phyloP scores from a whole-genome alignment of 2,797 vertebrate genomes.

The Novumbra hubbsi region DNA sequence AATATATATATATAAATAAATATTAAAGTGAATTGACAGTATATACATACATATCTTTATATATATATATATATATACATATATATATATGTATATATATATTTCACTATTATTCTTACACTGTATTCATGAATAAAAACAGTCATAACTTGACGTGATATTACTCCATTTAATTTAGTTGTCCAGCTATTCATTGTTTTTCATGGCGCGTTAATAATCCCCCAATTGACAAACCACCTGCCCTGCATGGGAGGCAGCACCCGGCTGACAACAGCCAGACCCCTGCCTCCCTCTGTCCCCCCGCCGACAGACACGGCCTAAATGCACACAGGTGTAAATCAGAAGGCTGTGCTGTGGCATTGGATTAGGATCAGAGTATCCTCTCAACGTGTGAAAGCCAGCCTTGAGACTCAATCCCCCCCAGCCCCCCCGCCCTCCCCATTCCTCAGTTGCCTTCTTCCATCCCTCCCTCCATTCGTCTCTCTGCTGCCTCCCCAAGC shows the following conservation, averaged over 20 bases:
- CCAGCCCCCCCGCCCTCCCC: neutral
- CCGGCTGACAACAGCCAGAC: conserved; percentile 15
- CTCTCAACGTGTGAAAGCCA: neutral
- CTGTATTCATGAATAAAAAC: conserved; percentile 28
- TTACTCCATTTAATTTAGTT: conserved; percentile 7
- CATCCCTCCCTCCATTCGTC: neutral
- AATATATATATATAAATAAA: too few species aligned
- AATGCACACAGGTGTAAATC: conserved; percentile 32
- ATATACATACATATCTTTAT: too few species aligned
- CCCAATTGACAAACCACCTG: conserved; percentile 33
- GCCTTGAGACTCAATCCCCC: neutral
- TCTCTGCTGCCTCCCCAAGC: too few species aligned
- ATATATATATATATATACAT: too few species aligned
- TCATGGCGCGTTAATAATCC: conserved; percentile 4
- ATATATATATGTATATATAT: too few species aligned
- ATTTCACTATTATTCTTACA: conserved; percentile 29
- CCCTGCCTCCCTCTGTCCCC: conserved; percentile 13
- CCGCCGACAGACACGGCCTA: conserved; percentile 10
- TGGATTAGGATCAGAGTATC: conserved; percentile 16
- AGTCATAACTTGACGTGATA: neutral
- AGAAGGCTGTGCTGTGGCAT: conserved; percentile 29
- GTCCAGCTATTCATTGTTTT: conserved; percentile 5
- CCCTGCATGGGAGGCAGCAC: conserved; percentile 8
- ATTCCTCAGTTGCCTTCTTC: neutral
- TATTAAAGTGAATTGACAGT: too few species aligned